Percentiles rank a stretch among this genome's conserved stretches.
Evolutionary conservation across 2,888 invertebrate species (phyloP).

Genomic region (Drosophila koepferae): DNA sequence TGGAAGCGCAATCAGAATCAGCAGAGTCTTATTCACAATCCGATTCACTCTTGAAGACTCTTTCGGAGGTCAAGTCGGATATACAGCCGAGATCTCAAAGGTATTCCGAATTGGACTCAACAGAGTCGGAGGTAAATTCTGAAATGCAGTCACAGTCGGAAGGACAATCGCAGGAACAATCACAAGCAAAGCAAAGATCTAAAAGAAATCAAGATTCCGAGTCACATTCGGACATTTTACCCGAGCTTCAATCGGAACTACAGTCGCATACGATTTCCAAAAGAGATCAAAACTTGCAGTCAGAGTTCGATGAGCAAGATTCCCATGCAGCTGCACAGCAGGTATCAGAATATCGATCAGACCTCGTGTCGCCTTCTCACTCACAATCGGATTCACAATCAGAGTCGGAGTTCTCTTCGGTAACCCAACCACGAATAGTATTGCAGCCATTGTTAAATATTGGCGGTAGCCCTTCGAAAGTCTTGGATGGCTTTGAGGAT

Average conservation of each 20-base stretch:
- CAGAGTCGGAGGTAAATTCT: neutral
- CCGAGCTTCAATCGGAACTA: neutral
- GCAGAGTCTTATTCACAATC: neutral
- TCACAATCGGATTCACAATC: neutral
- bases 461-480: neutral
- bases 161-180: neutral
- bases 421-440: neutral
- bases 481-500: conserved; percentile 60
- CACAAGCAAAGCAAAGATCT: neutral
- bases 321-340: neutral
- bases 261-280: neutral
- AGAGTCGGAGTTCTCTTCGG: neutral
- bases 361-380: neutral
- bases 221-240: neutral
- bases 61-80: neutral
- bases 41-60: neutral
- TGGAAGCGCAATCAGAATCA: neutral
- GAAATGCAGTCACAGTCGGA: neutral
- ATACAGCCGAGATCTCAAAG: neutral
- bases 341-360: neutral
- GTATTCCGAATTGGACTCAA: neutral
- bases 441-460: neutral
- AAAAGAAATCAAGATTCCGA: neutral
- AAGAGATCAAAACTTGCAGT: neutral
- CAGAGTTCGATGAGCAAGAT: neutral